Evolutionary conservation across 2,888 invertebrate genomes (phyloP), one percentile per base, ranked within the genome.

Genomic region (Parnassius smintheus): DNA sequence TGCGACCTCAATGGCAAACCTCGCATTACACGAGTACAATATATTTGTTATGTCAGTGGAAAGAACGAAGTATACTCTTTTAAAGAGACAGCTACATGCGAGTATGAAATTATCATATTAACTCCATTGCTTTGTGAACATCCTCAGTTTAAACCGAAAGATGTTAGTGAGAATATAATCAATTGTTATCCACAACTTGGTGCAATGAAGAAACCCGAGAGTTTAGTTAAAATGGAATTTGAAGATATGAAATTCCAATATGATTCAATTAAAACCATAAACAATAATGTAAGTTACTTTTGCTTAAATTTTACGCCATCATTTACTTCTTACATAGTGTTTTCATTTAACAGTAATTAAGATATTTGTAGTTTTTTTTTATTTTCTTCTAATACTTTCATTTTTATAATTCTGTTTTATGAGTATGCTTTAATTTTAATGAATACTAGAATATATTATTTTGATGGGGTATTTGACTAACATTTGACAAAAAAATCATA

Each of bases 61-160:
- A 96, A 97, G 75, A 97, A 98, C 72, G 98, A 98, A 79, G 95
- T 99, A 2, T 97, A 96, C 80, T 97, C 97, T 0, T 93, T 99
- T 66, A 98, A 98, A 78, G 99, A 99, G 85, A 96, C 95, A 0
- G 96, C 97, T 0, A 98, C 97, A 0, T 99, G 99, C 79, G 96
- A 98, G 82, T 99, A 99, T 81, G 98, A 99, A 86, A 95, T 93
- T 9, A 94, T 99, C 12, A 96, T 99, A 12, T 91, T 98, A 25
- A 97, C 98, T 0, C 95, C 97, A 0, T 85, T 95, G 10, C 91
- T 99, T 0, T 99, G 99, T 78, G 92, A 93, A 46, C 98, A 99
- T 91, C 98, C 98, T 0, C 94, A 95, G 66, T 99, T 96, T 77
- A 95, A 95, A 74, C 95, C 96, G 0, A 94, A 95, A 76, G 96